Evolutionary conservation across 2,113 vertebrate species (phyloP).

Genomic region (Tachuris rubrigastra): DNA sequence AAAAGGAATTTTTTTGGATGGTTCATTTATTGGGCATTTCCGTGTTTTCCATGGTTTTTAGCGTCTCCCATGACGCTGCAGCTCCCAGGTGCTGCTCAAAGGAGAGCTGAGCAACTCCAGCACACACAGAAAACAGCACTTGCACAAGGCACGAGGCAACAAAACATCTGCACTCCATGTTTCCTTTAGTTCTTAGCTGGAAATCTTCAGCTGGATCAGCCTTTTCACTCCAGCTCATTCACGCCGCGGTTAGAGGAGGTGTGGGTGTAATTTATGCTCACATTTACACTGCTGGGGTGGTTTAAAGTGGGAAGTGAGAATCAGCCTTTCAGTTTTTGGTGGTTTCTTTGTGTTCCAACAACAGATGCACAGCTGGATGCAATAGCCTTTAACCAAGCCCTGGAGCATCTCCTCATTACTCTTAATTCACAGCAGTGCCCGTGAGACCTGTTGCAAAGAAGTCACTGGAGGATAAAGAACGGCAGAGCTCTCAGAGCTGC

Average conservation of each 20-base stretch:
- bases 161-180: neutral
- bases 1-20: neutral
- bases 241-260: neutral
- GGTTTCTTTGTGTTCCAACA: neutral
- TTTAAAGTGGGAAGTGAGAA: neutral
- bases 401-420: conserved; percentile 2
- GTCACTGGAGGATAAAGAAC: neutral
- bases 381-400: conserved; percentile 19
- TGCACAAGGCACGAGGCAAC: neutral
- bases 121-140: fast-evolving
- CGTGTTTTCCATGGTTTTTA: neutral
- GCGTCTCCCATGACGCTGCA: fast-evolving
- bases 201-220: neutral
- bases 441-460: neutral
- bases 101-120: neutral
- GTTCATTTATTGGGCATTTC: neutral
- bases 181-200: neutral
- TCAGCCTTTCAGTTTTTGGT: neutral
- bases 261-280: neutral
- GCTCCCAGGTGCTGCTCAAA: neutral
- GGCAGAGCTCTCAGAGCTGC: neutral
- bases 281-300: neutral
- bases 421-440: neutral
- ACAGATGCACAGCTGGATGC: conserved; percentile 9
- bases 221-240: neutral